Conservation (phyloP, 2,888 invertebrate species). For the Chymomyza procnemis region DNA sequence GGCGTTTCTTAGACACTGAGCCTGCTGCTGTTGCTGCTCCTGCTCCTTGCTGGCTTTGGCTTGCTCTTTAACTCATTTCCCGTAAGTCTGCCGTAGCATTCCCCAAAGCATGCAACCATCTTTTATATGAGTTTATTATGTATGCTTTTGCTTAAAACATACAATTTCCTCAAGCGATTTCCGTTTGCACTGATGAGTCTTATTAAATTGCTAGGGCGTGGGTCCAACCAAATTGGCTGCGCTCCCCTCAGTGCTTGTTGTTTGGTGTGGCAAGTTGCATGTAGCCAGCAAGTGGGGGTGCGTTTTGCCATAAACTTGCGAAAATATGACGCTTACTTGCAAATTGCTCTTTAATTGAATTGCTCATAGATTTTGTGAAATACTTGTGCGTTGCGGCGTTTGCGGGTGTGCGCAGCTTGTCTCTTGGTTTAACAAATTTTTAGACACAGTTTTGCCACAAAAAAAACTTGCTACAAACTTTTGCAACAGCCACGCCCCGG, state of each 20-base stretch:
- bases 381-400: conserved; percentile 1
- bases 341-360: conserved; percentile 70
- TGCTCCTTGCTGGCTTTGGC: not conserved
- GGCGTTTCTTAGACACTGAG: not conserved
- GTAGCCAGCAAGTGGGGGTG: conserved; percentile 25
- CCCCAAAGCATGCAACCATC: conserved; percentile 60
- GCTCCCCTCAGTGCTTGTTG: not conserved
- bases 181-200: conserved; percentile 71
- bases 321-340: conserved; percentile 62
- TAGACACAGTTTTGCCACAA: not conserved
- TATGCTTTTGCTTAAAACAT: conserved; percentile 68
- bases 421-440: conserved; percentile 2
- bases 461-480: conserved; percentile 4
- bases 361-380: conserved; percentile 52
- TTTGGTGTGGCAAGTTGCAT: not conserved
- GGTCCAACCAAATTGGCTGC: conserved; percentile 12
- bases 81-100: conserved; percentile 1
- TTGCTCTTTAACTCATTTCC: conserved; percentile 1
- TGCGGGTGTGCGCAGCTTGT: not conserved
- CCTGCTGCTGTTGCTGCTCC: not conserved
- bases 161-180: conserved; percentile 74
- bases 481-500: not conserved
- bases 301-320: conserved; percentile 48
- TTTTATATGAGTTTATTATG: conserved; percentile 74
- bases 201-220: conserved; percentile 52